These are phyloP conservation scores for Thamnophis sirtalis DNA, from an alignment of 2,113 vertebrate genomes.

Conservation along the genomic window DNA sequence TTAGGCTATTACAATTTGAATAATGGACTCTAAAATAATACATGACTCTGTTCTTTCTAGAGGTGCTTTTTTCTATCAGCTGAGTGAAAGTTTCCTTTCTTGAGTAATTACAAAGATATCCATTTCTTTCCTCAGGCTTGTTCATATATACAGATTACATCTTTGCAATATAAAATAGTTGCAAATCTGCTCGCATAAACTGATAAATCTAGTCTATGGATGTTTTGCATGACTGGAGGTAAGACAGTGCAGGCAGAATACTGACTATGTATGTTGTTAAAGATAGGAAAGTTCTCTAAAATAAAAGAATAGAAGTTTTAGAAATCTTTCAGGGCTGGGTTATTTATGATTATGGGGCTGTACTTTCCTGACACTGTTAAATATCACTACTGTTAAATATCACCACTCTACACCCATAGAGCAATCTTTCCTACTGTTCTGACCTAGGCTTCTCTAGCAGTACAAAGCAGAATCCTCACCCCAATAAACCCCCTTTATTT, in stretches of 20 bases:
- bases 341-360: neutral
- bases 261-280: neutral
- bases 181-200: neutral
- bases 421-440: neutral
- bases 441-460: too few species aligned
- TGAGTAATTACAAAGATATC: neutral
- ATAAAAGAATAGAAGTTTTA: neutral
- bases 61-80: neutral
- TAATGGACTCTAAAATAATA: neutral
- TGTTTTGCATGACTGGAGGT: constrained; percentile 4
- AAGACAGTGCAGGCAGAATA: neutral
- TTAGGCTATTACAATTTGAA: neutral
- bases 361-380: neutral
- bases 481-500: too few species aligned
- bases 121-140: constrained; percentile 6
- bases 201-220: neutral
- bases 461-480: too few species aligned
- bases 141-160: neutral
- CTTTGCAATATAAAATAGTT: neutral
- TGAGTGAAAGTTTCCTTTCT: neutral
- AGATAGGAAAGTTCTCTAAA: neutral
- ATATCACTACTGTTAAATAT: neutral
- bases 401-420: neutral
- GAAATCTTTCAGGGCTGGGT: neutral
- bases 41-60: neutral